phyloP scores from a whole-genome alignment of 1,140 invertebrate species.

The Subanguina moxae region DNA sequence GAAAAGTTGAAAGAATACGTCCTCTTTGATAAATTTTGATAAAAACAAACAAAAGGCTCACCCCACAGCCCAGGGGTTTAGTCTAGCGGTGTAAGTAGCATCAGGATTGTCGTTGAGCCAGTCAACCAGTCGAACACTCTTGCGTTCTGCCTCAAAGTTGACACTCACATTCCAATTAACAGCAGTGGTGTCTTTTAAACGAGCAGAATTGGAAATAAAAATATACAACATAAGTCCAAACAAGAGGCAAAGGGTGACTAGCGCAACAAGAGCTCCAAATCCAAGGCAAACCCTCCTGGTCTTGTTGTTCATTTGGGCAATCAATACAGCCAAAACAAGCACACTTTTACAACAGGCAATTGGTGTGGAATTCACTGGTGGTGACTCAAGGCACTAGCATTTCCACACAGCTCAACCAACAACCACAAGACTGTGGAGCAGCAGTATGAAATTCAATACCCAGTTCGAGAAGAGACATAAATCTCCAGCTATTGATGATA shows the following conservation, averaged over 20 bases:
- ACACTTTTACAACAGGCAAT: no score
- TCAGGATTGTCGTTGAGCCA: slow-evolving; percentile 4
- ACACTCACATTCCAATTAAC: neutral
- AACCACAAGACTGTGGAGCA: no score
- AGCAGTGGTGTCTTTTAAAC: neutral
- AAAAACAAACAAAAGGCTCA: no score
- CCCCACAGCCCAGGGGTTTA: neutral
- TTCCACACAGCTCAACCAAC: no score
- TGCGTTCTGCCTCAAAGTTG: neutral
- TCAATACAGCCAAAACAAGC: no score
- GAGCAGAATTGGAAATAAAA: neutral
- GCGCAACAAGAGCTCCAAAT: slow-evolving; percentile 13
- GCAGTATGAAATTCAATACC: no score
- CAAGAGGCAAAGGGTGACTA: slow-evolving; percentile 12
- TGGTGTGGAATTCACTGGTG: no score
- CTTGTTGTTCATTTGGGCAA: neutral
- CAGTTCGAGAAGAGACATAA: no score
- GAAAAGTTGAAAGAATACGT: no score
- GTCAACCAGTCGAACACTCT: neutral
- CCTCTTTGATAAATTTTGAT: no score
- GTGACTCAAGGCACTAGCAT: no score
- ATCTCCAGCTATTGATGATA: no score
- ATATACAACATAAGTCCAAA: slow-evolving; percentile 24
- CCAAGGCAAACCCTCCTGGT: slow-evolving; percentile 12
- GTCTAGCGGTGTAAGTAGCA: slow-evolving; percentile 3